phyloP scores from a whole-genome alignment of 2,888 invertebrate species.

The Epicampocera succincta region DNA sequence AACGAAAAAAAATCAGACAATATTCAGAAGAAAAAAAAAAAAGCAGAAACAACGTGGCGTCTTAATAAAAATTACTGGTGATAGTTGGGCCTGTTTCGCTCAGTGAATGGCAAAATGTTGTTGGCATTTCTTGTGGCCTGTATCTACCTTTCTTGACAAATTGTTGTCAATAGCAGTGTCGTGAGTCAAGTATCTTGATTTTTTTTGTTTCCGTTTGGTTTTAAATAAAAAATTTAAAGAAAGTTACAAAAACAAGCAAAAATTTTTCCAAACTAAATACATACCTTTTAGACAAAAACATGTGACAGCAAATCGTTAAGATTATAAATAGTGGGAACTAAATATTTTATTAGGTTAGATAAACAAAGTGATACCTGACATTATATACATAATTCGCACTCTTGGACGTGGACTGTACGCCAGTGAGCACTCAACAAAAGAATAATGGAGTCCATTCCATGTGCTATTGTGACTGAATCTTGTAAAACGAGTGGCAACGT shows the following conservation, averaged over 20 bases:
- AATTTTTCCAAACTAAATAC: slow-evolving; percentile 22
- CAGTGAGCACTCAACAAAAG: too few relatives aligned
- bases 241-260: slow-evolving; percentile 1
- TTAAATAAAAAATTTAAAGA: slow-evolving; percentile 15
- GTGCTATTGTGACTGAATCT: too few relatives aligned
- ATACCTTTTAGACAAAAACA: slow-evolving; percentile 7
- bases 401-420: too few relatives aligned
- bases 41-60: slow-evolving; percentile 66
- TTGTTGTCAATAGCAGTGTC: slow-evolving; percentile 65
- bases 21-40: slow-evolving; percentile 18
- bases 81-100: slow-evolving; percentile 32
- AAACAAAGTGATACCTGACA: too few relatives aligned
- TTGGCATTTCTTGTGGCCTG: slow-evolving; percentile 1
- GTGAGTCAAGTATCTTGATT: slow-evolving; percentile 58
- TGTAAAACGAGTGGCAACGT: too few relatives aligned
- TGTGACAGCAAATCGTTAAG: not conserved
- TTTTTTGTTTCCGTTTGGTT: not conserved
- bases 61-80: slow-evolving; percentile 58
- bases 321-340: not conserved
- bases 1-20: slow-evolving; percentile 48
- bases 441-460: too few relatives aligned
- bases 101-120: slow-evolving; percentile 24
- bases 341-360: too few relatives aligned
- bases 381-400: too few relatives aligned
- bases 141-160: slow-evolving; percentile 61